phyloP scores from a whole-genome alignment of 2,113 vertebrate genomes.

The Vidua chalybeata region DNA sequence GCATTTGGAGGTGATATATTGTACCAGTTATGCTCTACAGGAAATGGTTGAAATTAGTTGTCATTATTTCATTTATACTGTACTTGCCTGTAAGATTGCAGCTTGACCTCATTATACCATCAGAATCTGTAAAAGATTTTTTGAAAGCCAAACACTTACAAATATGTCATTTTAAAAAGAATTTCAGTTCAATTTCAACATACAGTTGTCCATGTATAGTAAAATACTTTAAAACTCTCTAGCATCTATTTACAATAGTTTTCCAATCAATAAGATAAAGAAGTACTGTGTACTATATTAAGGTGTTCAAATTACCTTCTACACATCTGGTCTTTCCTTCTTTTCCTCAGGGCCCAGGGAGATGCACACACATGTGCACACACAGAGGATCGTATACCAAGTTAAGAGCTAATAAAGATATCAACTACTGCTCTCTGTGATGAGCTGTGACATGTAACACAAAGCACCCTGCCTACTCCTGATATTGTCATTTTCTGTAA shows the following conservation, averaged over 20 bases:
- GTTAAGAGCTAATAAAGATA: slow-evolving; percentile 51
- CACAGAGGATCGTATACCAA: not conserved
- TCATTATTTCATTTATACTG: not conserved
- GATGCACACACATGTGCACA: fast-evolving
- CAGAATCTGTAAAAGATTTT: not conserved
- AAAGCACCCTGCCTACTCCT: slow-evolving; percentile 29
- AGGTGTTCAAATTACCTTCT: not conserved
- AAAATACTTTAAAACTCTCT: not conserved
- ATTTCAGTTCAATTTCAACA: not conserved
- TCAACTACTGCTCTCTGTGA: slow-evolving; percentile 25
- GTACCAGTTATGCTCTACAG: not conserved
- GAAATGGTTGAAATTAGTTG: slow-evolving; percentile 32
- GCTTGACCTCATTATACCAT: not conserved
- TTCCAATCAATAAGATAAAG: not conserved
- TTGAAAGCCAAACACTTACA: not conserved
- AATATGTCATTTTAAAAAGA: not conserved
- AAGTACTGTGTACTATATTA: not conserved
- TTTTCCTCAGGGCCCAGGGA: not conserved
- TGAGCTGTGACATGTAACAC: slow-evolving; percentile 46
- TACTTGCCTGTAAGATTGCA: not conserved
- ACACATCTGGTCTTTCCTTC: not conserved
- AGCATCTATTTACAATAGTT: not conserved
- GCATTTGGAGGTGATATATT: not conserved
- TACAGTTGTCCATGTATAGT: not conserved
- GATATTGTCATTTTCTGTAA: slow-evolving; percentile 42